These are phyloP conservation scores for Catagonus wagneri DNA, from an alignment of 2,113 vertebrate species.

Conservation along the genomic window DNA sequence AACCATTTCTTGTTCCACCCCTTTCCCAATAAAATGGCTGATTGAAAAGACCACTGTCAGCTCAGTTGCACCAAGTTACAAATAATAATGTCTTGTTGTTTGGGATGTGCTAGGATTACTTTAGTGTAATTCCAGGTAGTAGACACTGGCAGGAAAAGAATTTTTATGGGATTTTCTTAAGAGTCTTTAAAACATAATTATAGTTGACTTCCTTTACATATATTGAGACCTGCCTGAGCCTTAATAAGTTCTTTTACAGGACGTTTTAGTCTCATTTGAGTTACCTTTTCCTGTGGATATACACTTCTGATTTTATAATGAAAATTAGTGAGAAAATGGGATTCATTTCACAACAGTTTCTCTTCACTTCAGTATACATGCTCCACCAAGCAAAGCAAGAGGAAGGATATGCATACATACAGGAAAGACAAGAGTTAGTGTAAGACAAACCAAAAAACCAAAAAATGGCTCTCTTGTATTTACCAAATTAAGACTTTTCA, in stretches of 20 bases:
- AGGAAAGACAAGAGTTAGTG: background rate
- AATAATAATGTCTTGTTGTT: background rate
- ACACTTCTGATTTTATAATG: conserved; percentile 13
- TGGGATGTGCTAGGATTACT: background rate
- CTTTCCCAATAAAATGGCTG: background rate
- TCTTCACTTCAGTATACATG: background rate
- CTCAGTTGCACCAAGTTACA: background rate
- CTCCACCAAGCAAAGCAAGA: background rate
- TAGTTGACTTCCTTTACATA: background rate
- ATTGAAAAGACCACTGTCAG: background rate
- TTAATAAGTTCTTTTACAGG: background rate
- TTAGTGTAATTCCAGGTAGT: background rate
- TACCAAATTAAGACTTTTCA: background rate
- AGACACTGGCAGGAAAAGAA: background rate
- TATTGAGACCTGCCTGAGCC: background rate
- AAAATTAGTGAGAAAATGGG: conserved; percentile 40
- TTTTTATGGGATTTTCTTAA: background rate
- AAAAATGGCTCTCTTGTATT: background rate
- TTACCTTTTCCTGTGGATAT: background rate
- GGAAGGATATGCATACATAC: background rate
- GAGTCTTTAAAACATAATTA: background rate
- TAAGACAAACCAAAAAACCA: background rate
- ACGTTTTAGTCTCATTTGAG: background rate
- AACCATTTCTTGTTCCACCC: background rate
- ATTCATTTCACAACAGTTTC: background rate